A percentile compares a stretch with the other conserved stretches of the same genome.
Evolutionary conservation across 37 sponge, comb jelly and placozoan genomes (phyloP).

Genomic region (Aphrocallistes beatrix): DNA sequence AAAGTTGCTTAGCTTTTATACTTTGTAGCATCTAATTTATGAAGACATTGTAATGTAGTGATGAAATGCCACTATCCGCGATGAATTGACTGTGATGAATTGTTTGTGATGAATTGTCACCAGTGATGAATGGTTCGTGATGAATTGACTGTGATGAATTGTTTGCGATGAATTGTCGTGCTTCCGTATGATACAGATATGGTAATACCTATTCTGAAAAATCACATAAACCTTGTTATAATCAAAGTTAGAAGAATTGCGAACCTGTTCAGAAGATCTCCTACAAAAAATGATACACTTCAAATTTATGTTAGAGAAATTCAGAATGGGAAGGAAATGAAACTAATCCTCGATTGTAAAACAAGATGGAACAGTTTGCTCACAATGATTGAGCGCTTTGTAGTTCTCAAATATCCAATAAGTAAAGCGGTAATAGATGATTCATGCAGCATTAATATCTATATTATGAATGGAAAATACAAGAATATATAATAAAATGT

Average conservation of each 20-base stretch:
- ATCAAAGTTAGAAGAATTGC: background rate
- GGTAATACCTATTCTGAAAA: background rate
- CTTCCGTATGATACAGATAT: conserved; percentile 16
- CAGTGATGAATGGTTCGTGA: no score
- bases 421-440: conserved; percentile 8
- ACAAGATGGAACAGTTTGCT: conserved; percentile 2
- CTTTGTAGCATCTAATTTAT: no score
- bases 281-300: background rate
- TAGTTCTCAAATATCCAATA: background rate
- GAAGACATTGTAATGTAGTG: no score
- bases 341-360: conserved; percentile 16
- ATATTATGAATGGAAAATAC: conserved; percentile 10
- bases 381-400: conserved; percentile 10
- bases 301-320: background rate
- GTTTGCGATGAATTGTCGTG: no score
- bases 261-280: background rate
- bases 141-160: no score
- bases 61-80: no score
- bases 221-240: conserved; percentile 1
- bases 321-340: background rate
- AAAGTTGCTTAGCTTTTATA: no score
- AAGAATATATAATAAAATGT: background rate
- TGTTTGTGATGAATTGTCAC: no score
- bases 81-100: no score
- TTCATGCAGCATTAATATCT: background rate